Evolutionary conservation across 2,888 invertebrate genomes (phyloP).

Genomic region (Cylloceria caligata): DNA sequence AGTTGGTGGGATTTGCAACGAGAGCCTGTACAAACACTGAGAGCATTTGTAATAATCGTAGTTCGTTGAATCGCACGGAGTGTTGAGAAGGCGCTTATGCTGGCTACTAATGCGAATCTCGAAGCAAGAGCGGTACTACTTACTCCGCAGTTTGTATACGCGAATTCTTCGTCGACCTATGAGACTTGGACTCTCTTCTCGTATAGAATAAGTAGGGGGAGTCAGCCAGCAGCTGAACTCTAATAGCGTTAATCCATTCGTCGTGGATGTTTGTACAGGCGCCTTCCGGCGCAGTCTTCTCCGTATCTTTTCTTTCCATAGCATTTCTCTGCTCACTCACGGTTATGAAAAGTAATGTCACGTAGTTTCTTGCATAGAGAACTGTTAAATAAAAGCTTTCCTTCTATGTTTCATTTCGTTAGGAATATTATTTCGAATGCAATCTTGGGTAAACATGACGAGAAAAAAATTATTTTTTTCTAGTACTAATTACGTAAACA

Average conservation of each 20-base stretch:
- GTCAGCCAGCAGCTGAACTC: constrained; percentile 68
- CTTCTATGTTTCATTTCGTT: constrained; percentile 37
- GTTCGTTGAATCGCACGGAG: constrained; percentile 51
- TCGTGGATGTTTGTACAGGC: constrained; percentile 74
- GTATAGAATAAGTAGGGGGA: neutral
- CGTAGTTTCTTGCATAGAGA: constrained; percentile 37
- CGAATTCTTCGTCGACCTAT: constrained; percentile 57
- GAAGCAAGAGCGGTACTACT: constrained; percentile 33
- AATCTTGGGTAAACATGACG: neutral
- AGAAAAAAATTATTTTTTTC: neutral
- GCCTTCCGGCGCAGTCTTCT: constrained; percentile 65
- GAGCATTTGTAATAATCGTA: constrained; percentile 62
- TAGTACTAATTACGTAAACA: neutral
- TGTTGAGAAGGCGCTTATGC: constrained; percentile 13
- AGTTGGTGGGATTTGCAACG: constrained; percentile 27
- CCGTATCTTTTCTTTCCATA: constrained; percentile 34
- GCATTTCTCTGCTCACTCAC: constrained; percentile 18
- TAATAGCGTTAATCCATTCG: constrained; percentile 76
- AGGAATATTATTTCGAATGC: neutral
- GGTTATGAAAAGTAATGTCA: constrained; percentile 45
- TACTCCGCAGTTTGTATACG: constrained; percentile 30
- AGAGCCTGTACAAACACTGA: constrained; percentile 67
- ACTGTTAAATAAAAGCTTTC: constrained; percentile 29
- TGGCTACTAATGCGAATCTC: constrained; percentile 17
- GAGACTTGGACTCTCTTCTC: constrained; percentile 17